These are phyloP conservation scores for Lasioglossum oenotherae DNA, from an alignment of 2,888 invertebrate species.

Conservation along the genomic window DNA sequence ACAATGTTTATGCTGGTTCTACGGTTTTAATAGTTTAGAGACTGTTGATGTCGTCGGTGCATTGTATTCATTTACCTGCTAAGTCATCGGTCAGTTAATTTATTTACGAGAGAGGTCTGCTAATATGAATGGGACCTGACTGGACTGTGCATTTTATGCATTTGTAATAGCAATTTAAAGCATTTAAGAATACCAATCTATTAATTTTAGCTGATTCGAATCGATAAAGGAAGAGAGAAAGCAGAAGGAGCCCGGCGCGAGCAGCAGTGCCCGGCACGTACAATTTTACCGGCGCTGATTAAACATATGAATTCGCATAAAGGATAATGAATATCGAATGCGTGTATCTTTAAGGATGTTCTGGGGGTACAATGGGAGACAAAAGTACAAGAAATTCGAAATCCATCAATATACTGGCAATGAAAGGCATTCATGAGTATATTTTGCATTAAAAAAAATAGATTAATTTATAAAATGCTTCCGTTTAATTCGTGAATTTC, in stretches of 20 bases:
- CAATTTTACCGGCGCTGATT: not conserved
- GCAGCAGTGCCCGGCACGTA: not conserved
- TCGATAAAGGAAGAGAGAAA: not conserved
- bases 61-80: not conserved
- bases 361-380: too few relatives aligned
- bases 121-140: too few relatives aligned
- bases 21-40: conserved; percentile 9
- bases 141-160: too few relatives aligned
- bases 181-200: not conserved
- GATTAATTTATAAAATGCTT: too few relatives aligned
- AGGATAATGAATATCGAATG: not conserved
- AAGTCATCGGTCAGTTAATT: not conserved
- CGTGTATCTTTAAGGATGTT: not conserved
- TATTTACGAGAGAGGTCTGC: not conserved
- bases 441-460: too few relatives aligned
- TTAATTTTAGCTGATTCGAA: not conserved
- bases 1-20: not conserved
- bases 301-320: not conserved
- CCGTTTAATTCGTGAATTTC: too few relatives aligned
- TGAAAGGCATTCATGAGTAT: too few relatives aligned
- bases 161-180: too few relatives aligned
- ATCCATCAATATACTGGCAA: too few relatives aligned
- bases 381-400: too few relatives aligned
- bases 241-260: not conserved
- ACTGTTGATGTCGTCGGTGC: not conserved